Evolutionary conservation across 2,113 vertebrate species (phyloP).

Genomic region (Rhizomys pruinosus): DNA sequence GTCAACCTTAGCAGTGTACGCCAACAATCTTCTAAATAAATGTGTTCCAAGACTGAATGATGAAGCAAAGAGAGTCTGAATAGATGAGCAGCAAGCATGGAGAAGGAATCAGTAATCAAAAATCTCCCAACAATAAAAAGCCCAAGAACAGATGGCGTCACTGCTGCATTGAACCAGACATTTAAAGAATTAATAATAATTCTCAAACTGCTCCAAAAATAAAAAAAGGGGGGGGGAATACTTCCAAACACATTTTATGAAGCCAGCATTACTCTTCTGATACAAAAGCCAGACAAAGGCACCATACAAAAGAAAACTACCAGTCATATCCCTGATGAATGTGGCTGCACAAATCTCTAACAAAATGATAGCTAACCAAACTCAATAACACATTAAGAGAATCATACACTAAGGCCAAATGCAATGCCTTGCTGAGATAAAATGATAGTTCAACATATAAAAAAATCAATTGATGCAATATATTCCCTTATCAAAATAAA

Average conservation of each 20-base stretch:
- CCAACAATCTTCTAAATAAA: background rate
- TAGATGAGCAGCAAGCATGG: too few relatives aligned
- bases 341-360: background rate
- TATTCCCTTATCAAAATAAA: background rate
- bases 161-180: background rate
- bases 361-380: background rate
- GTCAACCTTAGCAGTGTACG: background rate
- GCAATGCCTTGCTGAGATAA: background rate
- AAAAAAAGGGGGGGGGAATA: background rate
- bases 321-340: background rate
- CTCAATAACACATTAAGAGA: background rate
- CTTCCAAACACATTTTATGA: conserved; percentile 14
- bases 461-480: background rate
- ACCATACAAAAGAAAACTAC: background rate
- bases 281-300: background rate
- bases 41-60: background rate
- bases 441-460: conserved; percentile 10
- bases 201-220: background rate
- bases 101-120: background rate
- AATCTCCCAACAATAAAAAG: background rate
- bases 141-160: background rate
- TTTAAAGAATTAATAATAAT: background rate
- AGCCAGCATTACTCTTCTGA: background rate
- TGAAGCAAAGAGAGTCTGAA: background rate
- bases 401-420: background rate